A percentile compares a stretch with the other conserved stretches of the same genome.
Conservation (phyloP, 2,888 invertebrate species). For the Celastrina argiolus region DNA sequence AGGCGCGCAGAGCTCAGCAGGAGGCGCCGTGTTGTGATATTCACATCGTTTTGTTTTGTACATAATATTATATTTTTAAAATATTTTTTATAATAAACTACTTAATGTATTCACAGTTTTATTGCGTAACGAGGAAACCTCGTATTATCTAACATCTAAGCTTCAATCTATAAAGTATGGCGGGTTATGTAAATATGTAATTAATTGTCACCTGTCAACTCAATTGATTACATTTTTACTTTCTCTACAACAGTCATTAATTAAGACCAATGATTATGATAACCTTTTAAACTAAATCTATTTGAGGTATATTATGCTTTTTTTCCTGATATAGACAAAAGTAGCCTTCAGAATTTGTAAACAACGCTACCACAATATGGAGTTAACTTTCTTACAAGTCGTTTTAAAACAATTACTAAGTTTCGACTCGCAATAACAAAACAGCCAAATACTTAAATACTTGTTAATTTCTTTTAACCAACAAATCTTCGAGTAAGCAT, state of each 20-base stretch:
- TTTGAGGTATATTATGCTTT: no score
- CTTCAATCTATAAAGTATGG: not conserved
- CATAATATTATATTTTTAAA: constrained; percentile 63
- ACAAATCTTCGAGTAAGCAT: no score
- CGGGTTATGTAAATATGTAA: not conserved
- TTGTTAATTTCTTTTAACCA: no score
- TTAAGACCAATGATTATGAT: no score
- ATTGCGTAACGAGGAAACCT: constrained; percentile 14
- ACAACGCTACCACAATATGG: no score
- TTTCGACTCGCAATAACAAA: no score
- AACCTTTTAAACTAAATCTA: no score
- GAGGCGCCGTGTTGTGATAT: constrained; percentile 61
- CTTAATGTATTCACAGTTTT: constrained; percentile 25
- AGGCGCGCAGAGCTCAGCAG: not conserved
- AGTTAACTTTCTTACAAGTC: no score
- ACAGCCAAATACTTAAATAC: no score
- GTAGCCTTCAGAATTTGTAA: no score
- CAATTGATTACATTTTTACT: not conserved
- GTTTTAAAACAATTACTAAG: no score
- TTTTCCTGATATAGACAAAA: no score
- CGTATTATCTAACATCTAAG: not conserved
- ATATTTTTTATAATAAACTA: constrained; percentile 57
- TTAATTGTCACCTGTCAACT: not conserved
- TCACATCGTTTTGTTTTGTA: constrained; percentile 70
- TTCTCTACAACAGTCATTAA: not conserved